A percentile compares a stretch with the other conserved stretches of the same genome.
These are phyloP conservation scores for Eupsilia transversa DNA, from an alignment of 2,888 invertebrate species.

Conservation along the genomic window DNA sequence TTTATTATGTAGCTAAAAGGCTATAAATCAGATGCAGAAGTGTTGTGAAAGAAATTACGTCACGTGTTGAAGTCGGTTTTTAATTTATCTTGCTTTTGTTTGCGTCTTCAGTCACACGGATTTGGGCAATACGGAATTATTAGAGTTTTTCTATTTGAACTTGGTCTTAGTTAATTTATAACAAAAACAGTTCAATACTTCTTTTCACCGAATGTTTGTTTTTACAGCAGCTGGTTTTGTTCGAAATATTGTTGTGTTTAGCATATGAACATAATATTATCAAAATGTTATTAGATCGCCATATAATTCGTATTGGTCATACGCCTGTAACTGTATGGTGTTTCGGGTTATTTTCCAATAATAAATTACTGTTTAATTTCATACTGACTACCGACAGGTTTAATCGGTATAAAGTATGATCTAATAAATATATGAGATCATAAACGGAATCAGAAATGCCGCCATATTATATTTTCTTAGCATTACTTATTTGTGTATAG, in stretches of 20 bases:
- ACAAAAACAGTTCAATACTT: not conserved
- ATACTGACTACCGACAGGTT: not conserved
- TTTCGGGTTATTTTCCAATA: not conserved
- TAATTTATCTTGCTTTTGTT: not conserved
- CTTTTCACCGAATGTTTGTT: not conserved
- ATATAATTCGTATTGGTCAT: too few relatives aligned
- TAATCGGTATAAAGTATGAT: not conserved
- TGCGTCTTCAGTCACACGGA: not conserved
- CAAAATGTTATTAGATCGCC: too few relatives aligned
- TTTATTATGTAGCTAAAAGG: slow-evolving; percentile 51
- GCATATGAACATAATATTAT: too few relatives aligned
- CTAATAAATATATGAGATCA: slow-evolving; percentile 43
- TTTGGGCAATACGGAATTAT: not conserved
- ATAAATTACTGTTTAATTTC: not conserved
- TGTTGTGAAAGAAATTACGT: slow-evolving; percentile 12
- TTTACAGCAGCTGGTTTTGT: not conserved
- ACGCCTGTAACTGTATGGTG: not conserved
- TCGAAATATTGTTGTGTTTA: not conserved
- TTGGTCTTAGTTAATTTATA: not conserved
- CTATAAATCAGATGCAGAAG: slow-evolving; percentile 44
- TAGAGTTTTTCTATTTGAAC: not conserved
- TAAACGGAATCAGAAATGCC: slow-evolving; percentile 11
- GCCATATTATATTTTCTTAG: not conserved
- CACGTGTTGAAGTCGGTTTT: not conserved
- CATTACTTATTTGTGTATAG: not conserved